These are phyloP conservation scores for Chironomus riparius DNA, from an alignment of 2,888 invertebrate genomes.

Conservation along the genomic window DNA sequence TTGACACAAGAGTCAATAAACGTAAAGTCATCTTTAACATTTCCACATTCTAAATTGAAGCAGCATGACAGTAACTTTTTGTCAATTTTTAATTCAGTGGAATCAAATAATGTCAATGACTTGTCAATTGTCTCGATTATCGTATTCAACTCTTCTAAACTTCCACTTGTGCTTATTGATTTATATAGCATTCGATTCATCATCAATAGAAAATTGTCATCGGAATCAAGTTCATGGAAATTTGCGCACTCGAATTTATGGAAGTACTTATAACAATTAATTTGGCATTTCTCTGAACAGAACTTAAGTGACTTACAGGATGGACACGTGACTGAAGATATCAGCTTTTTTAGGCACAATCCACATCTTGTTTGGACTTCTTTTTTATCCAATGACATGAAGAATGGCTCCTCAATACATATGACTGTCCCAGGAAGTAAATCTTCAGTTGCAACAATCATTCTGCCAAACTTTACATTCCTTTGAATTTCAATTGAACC, in stretches of 20 bases:
- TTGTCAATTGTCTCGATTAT: background rate
- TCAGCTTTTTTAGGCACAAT: background rate
- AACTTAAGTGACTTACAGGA: background rate
- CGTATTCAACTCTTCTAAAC: background rate
- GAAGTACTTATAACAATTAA: background rate
- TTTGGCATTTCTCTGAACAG: background rate
- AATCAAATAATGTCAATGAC: background rate
- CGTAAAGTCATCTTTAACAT: background rate
- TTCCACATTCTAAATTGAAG: background rate
- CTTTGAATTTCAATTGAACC: background rate
- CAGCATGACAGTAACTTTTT: background rate
- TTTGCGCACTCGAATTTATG: constrained; percentile 2
- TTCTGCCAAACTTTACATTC: background rate
- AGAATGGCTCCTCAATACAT: background rate
- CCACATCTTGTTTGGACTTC: background rate
- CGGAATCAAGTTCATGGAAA: background rate
- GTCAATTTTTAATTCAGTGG: background rate
- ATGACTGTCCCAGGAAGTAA: background rate
- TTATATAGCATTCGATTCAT: background rate
- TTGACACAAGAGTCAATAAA: background rate
- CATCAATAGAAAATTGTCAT: background rate
- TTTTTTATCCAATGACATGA: background rate
- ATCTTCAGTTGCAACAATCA: background rate
- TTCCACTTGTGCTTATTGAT: background rate
- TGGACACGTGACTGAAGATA: background rate